Evolutionary conservation across 1,140 invertebrate genomes (phyloP).

Genomic region (Copidosoma floridanum): DNA sequence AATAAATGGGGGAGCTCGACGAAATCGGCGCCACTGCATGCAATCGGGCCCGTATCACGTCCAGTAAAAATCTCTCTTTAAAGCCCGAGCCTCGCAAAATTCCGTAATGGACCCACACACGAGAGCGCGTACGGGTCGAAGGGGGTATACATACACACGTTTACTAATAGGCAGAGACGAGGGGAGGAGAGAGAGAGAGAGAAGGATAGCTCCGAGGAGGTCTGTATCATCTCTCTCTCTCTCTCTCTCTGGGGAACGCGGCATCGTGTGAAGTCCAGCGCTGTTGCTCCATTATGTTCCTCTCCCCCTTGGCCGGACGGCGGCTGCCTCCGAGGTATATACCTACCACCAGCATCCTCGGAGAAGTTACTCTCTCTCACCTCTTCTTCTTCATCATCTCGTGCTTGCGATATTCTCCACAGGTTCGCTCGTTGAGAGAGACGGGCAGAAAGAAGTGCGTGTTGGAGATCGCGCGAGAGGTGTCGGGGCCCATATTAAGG

Average conservation of each 20-base stretch:
- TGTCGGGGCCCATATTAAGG: slow-evolving; percentile 55
- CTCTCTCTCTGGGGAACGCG: slow-evolving; percentile 43
- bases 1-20: background rate
- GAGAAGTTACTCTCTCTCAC: slow-evolving; percentile 26
- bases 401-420: slow-evolving; percentile 9
- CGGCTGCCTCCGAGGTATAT: slow-evolving; percentile 47
- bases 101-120: background rate
- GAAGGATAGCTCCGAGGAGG: slow-evolving; percentile 38
- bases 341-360: slow-evolving; percentile 39
- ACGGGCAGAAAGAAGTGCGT: slow-evolving; percentile 39
- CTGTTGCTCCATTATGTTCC: slow-evolving; percentile 52
- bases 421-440: background rate
- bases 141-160: too few relatives aligned
- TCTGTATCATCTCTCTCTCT: slow-evolving; percentile 49
- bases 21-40: background rate
- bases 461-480: slow-evolving; percentile 49
- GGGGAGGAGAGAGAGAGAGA: slow-evolving; percentile 24
- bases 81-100: background rate
- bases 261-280: slow-evolving; percentile 56
- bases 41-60: background rate
- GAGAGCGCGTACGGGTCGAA: background rate
- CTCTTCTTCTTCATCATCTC: slow-evolving; percentile 27
- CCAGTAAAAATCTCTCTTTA: slow-evolving; percentile 4
- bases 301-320: too few relatives aligned
- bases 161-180: slow-evolving; percentile 1